Evolutionary conservation across 2,113 vertebrate genomes (phyloP).

Genomic region (Heterocephalus glaber): DNA sequence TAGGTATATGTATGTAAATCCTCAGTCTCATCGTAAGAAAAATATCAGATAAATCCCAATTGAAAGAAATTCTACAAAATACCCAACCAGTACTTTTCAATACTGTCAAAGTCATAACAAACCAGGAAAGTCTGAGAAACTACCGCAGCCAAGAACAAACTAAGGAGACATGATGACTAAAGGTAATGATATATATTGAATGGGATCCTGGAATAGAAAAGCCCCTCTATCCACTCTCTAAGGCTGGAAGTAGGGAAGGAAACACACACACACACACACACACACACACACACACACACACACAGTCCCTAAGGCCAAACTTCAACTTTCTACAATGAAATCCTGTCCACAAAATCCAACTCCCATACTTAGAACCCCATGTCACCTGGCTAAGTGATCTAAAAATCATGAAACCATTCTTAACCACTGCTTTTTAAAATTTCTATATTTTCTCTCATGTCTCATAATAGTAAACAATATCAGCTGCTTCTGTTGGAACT

Average conservation of each 20-base stretch:
- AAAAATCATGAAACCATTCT: background rate
- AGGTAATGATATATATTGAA: background rate
- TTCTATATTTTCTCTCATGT: background rate
- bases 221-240: too few relatives aligned
- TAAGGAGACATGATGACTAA: background rate
- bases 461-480: slow-evolving; percentile 11
- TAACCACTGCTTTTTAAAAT: background rate
- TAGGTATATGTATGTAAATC: background rate
- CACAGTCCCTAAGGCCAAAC: background rate
- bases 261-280: background rate
- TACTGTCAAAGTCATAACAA: background rate
- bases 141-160: background rate
- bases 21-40: background rate
- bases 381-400: background rate
- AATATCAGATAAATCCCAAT: background rate
- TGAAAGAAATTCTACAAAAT: background rate
- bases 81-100: background rate
- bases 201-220: background rate
- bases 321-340: background rate
- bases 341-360: background rate
- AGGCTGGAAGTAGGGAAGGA: background rate
- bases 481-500: background rate
- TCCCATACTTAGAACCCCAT: background rate
- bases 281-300: background rate
- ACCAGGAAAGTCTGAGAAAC: background rate